Evolutionary conservation across 2,888 invertebrate species (phyloP).

Genomic region (Alloscopus bannaensis): DNA sequence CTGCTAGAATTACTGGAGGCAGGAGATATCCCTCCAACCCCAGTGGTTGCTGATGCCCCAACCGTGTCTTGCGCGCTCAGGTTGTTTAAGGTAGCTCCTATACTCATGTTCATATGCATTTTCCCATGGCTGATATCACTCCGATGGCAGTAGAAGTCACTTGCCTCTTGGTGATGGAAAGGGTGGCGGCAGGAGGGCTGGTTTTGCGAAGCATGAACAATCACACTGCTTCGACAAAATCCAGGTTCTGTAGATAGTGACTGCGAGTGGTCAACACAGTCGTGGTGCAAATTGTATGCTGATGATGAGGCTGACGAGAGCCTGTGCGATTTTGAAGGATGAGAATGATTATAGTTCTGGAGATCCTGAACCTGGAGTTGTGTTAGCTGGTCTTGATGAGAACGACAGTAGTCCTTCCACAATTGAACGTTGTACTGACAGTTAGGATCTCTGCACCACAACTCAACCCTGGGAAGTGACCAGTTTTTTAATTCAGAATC

Average conservation of each 20-base stretch:
- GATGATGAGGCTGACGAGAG: constrained; percentile 19
- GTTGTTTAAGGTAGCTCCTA: constrained; percentile 49
- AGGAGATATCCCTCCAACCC: not conserved
- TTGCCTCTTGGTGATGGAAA: constrained; percentile 33
- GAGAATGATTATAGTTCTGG: constrained; percentile 2
- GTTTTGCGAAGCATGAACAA: not conserved
- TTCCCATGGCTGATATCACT: constrained; percentile 36
- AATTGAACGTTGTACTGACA: constrained; percentile 65
- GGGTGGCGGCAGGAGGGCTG: constrained; percentile 24
- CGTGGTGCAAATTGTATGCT: constrained; percentile 15
- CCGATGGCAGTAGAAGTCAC: constrained; percentile 8
- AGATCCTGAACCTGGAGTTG: constrained; percentile 60
- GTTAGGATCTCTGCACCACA: constrained; percentile 67
- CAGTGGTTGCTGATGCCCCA: not conserved
- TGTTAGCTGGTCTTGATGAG: constrained; percentile 46
- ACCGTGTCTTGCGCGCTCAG: constrained; percentile 39
- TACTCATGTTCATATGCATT: constrained; percentile 63
- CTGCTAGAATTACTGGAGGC: not conserved
- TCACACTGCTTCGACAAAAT: too few relatives aligned
- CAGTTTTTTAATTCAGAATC: constrained; percentile 57
- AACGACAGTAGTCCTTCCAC: constrained; percentile 57
- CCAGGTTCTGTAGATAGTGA: constrained; percentile 7
- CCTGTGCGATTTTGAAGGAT: constrained; percentile 33
- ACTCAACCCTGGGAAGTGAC: constrained; percentile 66
- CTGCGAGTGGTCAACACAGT: constrained; percentile 24